Evolutionary conservation across 2,113 vertebrate species (phyloP).

Genomic region (Sylvia atricapilla): DNA sequence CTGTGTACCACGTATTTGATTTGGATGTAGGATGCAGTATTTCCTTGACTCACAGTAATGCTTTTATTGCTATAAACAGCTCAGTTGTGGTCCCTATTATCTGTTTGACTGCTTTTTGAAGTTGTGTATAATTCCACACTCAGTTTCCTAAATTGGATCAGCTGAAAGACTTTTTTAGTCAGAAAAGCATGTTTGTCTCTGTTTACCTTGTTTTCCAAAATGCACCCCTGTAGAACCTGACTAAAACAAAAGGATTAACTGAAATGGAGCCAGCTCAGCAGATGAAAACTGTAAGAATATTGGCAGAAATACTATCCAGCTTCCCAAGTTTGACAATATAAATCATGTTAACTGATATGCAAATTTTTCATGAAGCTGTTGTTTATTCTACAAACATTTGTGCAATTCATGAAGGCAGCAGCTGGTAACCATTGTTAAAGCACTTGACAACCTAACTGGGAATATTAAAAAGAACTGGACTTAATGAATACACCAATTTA

Average conservation of each 20-base stretch:
- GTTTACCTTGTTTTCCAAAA: conserved; percentile 29
- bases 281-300: not conserved
- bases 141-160: not conserved
- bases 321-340: not conserved
- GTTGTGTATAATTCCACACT: not conserved
- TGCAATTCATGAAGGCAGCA: not conserved
- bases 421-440: not conserved
- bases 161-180: not conserved
- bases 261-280: not conserved
- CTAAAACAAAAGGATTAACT: conserved; percentile 17
- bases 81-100: not conserved
- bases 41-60: not conserved
- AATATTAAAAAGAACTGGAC: not conserved
- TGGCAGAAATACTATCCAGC: not conserved
- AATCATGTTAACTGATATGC: not conserved
- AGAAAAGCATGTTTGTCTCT: not conserved
- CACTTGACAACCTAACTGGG: not conserved
- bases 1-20: not conserved
- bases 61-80: not conserved
- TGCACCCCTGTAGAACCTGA: not conserved
- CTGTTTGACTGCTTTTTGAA: not conserved
- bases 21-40: not conserved
- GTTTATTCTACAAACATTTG: not conserved
- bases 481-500: not conserved
- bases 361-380: not conserved